Evolutionary conservation across 1,140 invertebrate species (phyloP), one percentile per base, ranked within the genome.

Genomic region (Sycophaga agraensis): DNA sequence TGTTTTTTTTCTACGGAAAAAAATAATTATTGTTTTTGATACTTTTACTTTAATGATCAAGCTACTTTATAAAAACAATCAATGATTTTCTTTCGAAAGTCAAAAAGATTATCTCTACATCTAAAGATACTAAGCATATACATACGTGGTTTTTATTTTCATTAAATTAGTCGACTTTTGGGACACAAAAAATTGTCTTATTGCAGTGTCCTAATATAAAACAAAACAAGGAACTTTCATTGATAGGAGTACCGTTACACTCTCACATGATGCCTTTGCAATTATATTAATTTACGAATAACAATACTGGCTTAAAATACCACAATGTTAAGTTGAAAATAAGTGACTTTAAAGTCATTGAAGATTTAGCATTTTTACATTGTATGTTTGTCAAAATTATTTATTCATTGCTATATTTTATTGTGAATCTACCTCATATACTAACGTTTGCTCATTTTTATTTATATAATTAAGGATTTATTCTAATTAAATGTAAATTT

Each of bases 261-360:
- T 51, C 22, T 1, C 4, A 31, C 8, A 14, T 54, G 45, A 53
- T n/a, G 19, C 9, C 31, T 40, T 59, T 1, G 16, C 6, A 22
- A 34, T 51, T 5, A 55, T 31, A 46, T 17, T 37, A 14, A 11
- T 39, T 21, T 50, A 37, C 7, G 34, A 42, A 54, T 48, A 48
- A 22, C 45, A 56, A 62, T 62, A 62, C 45, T 56, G 59, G 14
- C 19, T 56, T 62, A 49, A 17, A 62, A 56, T 55, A 62, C 53
- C 34, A 5, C 16, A 4, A 6, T 7, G 31, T 56, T 9, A 40
- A 53, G 19, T 37, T 6, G 21, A 4, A 37, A 22, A 51, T 43
- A 45, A 51, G 14, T n/a, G 24, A 26, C 6, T 48, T 53, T 22
- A 4, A 17, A n/a, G n/a, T 35, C 4, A 60, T 4, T 46, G 14